Percentiles rank a stretch among this genome's conserved stretches.
phyloP scores from a whole-genome alignment of 2,797 vertebrate species.

The Chrysocyon brachyurus region DNA sequence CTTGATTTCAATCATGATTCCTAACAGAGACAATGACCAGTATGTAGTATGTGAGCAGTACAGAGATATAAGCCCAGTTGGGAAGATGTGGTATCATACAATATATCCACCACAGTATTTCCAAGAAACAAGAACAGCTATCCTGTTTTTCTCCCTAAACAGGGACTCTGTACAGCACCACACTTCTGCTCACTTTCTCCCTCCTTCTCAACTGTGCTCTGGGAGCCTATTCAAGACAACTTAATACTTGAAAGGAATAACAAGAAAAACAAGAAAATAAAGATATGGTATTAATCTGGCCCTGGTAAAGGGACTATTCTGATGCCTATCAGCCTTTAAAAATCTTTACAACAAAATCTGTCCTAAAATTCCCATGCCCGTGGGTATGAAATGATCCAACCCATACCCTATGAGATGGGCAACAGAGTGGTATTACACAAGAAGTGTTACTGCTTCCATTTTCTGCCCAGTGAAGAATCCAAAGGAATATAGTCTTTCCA shows the following conservation, averaged over 20 bases:
- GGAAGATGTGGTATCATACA: not conserved
- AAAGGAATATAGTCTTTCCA: not conserved
- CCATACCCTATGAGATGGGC: not conserved
- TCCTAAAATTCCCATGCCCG: not conserved
- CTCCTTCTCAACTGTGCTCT: not conserved
- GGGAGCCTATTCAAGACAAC: not conserved
- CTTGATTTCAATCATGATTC: not conserved
- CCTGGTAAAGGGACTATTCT: not conserved
- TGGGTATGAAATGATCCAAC: not conserved
- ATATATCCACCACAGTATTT: not conserved
- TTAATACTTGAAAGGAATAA: constrained; percentile 13
- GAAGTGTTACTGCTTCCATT: not conserved
- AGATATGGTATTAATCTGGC: not conserved
- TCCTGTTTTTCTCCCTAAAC: not conserved
- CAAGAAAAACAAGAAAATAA: not conserved
- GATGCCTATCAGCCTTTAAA: not conserved
- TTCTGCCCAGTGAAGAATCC: not conserved
- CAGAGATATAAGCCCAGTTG: not conserved
- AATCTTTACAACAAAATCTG: not conserved
- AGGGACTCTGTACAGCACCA: not conserved
- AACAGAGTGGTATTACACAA: not conserved
- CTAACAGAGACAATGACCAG: not conserved
- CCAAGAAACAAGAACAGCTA: not conserved
- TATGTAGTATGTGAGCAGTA: not conserved
- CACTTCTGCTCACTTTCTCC: not conserved